Percentiles rank a stretch among this genome's conserved stretches.
Conservation (phyloP, 2,888 invertebrate species). For the Ornithoptera alexandrae region DNA sequence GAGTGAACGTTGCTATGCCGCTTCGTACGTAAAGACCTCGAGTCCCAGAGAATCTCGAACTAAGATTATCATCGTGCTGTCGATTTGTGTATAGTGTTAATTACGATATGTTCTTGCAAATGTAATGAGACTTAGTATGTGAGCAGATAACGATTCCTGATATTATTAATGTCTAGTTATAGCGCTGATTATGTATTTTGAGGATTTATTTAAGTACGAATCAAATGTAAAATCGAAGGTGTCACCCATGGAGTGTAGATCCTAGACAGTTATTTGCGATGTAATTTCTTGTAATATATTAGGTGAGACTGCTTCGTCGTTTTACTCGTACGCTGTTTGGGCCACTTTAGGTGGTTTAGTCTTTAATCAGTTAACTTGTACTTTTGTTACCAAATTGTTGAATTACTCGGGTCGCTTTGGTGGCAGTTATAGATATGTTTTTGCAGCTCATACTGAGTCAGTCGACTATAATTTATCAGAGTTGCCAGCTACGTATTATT, state of each 20-base stretch:
- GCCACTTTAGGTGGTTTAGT: constrained; percentile 57
- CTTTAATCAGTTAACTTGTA: constrained; percentile 71
- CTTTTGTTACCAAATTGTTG: constrained; percentile 80
- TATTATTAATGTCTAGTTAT: constrained; percentile 75
- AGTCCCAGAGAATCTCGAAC: constrained; percentile 78
- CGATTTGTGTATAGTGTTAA: constrained; percentile 80
- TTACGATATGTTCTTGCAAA: constrained; percentile 76
- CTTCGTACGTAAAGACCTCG: constrained; percentile 62
- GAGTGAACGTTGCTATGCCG: constrained; percentile 62
- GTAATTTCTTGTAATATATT: constrained; percentile 75
- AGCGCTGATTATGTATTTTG: constrained; percentile 74
- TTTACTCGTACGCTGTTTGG: constrained; percentile 76
- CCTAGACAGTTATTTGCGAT: constrained; percentile 74
- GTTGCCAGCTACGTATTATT: constrained; percentile 36
- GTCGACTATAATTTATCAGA: constrained; percentile 36
- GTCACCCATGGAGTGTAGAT: constrained; percentile 74
- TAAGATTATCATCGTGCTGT: constrained; percentile 74
- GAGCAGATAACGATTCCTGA: constrained; percentile 79
- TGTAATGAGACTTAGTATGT: constrained; percentile 77
- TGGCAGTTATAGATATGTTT: constrained; percentile 63
- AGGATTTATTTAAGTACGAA: constrained; percentile 67
- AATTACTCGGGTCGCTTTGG: constrained; percentile 72
- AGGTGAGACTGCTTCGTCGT: constrained; percentile 80
- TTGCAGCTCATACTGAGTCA: constrained; percentile 49
- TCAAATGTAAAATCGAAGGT: constrained; percentile 66